Base-by-base conservation (phyloP, 2,888 invertebrate species). In the Drosophila fulvimacula region DNA sequence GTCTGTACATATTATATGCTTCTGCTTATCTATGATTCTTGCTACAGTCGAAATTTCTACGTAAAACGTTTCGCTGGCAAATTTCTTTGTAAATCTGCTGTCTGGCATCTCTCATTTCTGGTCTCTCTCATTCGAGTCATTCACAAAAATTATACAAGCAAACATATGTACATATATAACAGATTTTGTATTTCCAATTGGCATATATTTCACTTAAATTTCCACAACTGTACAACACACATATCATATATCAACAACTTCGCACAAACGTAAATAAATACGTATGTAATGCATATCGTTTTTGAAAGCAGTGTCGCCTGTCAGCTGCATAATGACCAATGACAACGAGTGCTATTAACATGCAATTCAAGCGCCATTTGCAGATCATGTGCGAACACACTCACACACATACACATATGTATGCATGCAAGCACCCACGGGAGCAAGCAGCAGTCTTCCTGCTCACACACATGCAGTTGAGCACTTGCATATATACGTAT, bases 301-400 rank as follows among this genome's bases (percentile, higher is more conserved):
- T 30, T 60, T 67, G 73, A 69, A 38, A 64, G 41, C 41, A 59
- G 51, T 69, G 75, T 77, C 67, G 58, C 55, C 78, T 72, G 77
- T 72, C 78, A 72, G 57, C 53, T 52, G 59, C n/a, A 27, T 65
- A 57, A 65, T 62, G 64, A 66, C 27, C 56, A 52, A 52, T 60
- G 66, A 77, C 66, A 77, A 53, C 44, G 56, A 46, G 52, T 57
- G 78, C 52, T 41, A 77, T 77, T 72, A 72, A 75, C 66, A 77
- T 75, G 75, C 77, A 72, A 51, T 72, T 63, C 56, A 75, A 72
- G 72, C 72, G 63, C 67, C 73, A 21, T 4, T 48, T 57, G 67
- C 73, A 64, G 73, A 77, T 76, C 72, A 76, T 76, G 55, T 76
- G 52, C 51, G 36, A 53, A 59, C 66, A 53, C 65, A 38, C 61